phyloP scores from a whole-genome alignment of 2,113 vertebrate species.

The Leptobrachium leishanense region DNA sequence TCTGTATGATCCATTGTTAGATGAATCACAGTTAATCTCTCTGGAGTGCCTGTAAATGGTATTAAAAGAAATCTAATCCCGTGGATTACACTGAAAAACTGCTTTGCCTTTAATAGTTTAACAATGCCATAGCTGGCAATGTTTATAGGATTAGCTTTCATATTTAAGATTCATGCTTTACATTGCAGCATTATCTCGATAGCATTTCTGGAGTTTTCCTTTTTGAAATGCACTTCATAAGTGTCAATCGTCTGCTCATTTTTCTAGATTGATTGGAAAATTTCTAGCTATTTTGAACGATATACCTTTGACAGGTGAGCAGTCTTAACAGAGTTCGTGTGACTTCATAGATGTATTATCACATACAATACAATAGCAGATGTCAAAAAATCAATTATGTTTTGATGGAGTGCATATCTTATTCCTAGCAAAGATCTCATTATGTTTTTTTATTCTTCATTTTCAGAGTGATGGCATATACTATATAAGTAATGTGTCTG shows the following conservation, averaged over 20 bases:
- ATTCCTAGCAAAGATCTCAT: background rate
- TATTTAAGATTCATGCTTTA: conserved; percentile 23
- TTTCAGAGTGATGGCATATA: no score
- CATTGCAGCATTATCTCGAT: conserved; percentile 8
- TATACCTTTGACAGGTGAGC: conserved; percentile 42
- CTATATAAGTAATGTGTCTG: no score
- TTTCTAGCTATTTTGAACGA: conserved; percentile 38
- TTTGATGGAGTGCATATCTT: conserved; percentile 23
- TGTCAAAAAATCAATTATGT: conserved; percentile 36
- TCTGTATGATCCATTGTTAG: conserved; percentile 17
- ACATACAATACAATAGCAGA: conserved; percentile 31
- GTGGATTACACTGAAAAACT: background rate
- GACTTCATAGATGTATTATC: conserved; percentile 37
- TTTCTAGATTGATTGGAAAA: conserved; percentile 36
- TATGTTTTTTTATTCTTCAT: background rate
- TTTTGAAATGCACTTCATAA: conserved; percentile 12
- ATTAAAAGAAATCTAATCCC: conserved; percentile 23
- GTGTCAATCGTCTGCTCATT: conserved; percentile 18
- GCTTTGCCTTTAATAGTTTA: background rate
- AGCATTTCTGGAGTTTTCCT: conserved; percentile 25
- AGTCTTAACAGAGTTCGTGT: conserved; percentile 24
- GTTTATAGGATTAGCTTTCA: conserved; percentile 7
- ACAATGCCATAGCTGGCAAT: conserved; percentile 9
- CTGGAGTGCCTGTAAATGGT: conserved; percentile 35
- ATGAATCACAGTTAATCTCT: conserved; percentile 34